phyloP scores from a whole-genome alignment of 2,888 invertebrate genomes.

The Oligia latruncula region DNA sequence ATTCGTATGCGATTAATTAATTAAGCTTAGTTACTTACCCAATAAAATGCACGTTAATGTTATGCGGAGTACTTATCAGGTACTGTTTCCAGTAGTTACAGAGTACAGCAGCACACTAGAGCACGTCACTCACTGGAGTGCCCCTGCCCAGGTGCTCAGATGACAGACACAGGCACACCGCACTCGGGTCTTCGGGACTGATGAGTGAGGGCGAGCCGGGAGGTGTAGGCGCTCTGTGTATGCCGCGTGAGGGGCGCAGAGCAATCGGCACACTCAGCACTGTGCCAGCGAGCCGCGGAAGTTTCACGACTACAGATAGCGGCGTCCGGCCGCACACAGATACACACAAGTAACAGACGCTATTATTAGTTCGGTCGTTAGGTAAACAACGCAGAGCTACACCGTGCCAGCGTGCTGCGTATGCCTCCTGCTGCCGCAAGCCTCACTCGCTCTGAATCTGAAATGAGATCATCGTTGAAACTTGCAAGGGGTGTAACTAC shows the following conservation, averaged over 20 bases:
- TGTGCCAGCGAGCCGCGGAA: constrained; percentile 14
- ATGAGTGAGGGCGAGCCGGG: background rate
- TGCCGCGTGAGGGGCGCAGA: background rate
- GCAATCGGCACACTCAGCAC: background rate
- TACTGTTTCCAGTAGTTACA: background rate
- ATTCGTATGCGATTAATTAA: background rate
- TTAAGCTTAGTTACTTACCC: constrained; percentile 4
- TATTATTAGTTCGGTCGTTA: constrained; percentile 33
- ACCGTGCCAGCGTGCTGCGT: background rate
- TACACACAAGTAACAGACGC: constrained; percentile 4
- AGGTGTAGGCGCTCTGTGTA: background rate
- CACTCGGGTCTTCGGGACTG: background rate
- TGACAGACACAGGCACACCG: background rate
- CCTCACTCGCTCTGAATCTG: background rate
- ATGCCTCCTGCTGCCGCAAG: background rate
- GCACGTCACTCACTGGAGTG: too few relatives aligned
- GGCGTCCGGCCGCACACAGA: constrained; percentile 11
- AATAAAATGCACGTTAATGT: background rate
- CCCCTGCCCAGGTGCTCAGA: too few relatives aligned
- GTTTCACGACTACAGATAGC: constrained; percentile 32
- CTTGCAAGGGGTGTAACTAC: background rate
- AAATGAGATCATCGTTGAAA: constrained; percentile 10
- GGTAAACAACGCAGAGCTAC: constrained; percentile 9
- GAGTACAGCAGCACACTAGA: background rate
- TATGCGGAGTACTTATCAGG: background rate